Evolutionary conservation across 2,797 vertebrate species (phyloP).

Genomic region (Rachycentron canadum): DNA sequence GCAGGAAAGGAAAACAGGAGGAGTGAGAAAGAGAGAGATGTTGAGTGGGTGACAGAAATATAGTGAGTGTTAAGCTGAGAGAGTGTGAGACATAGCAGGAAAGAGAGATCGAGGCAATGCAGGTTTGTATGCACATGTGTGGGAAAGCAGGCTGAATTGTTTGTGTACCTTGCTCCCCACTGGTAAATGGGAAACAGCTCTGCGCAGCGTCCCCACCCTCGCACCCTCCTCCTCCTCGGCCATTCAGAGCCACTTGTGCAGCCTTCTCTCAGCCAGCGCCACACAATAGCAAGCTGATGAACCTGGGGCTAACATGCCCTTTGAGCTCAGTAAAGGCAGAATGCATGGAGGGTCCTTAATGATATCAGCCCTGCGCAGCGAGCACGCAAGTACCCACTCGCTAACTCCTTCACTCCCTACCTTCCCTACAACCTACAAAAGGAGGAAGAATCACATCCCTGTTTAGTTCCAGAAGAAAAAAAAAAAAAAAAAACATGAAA

Average conservation of each 20-base stretch:
- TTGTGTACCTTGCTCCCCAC: slow-evolving; percentile 68
- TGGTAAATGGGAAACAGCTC: slow-evolving; percentile 73
- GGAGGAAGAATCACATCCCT: slow-evolving; percentile 15
- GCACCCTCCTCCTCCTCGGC: slow-evolving; percentile 33
- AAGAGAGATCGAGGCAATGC: slow-evolving; percentile 44
- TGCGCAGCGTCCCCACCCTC: slow-evolving; percentile 1
- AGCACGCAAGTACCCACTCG: slow-evolving; percentile 46
- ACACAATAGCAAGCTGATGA: slow-evolving; percentile 78
- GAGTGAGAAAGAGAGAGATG: slow-evolving; percentile 50
- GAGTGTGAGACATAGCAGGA: slow-evolving; percentile 57
- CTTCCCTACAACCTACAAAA: slow-evolving; percentile 12
- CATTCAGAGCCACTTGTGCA: slow-evolving; percentile 57
- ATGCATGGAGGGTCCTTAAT: slow-evolving; percentile 78
- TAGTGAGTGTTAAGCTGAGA: slow-evolving; percentile 68
- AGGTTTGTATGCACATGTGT: slow-evolving; percentile 48
- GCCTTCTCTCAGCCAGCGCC: slow-evolving; percentile 61
- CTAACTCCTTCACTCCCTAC: slow-evolving; percentile 43
- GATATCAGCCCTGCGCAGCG: slow-evolving; percentile 69
- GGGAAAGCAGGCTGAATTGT: slow-evolving; percentile 62
- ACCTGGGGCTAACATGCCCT: slow-evolving; percentile 80
- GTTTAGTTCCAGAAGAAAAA: slow-evolving; percentile 5
- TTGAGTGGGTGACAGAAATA: slow-evolving; percentile 67
- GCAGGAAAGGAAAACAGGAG: slow-evolving; percentile 28
- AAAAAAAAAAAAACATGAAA: slow-evolving; percentile 24
- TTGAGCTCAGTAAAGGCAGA: slow-evolving; percentile 72